Conservation (phyloP, 1,140 invertebrate species). For the Nymphalis io region DNA sequence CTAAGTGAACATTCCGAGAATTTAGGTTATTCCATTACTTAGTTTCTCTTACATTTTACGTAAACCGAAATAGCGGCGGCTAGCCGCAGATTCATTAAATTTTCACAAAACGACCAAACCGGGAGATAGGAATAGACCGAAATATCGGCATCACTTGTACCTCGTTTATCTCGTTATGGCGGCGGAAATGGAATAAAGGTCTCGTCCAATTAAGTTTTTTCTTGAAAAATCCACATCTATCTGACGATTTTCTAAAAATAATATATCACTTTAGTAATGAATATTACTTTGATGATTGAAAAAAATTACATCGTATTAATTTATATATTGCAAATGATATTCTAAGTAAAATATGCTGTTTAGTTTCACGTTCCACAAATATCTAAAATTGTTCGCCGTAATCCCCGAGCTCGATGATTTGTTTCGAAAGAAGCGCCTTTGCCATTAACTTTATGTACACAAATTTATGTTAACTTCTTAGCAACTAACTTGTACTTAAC, state of each 20-base stretch:
- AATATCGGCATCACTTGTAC: slow-evolving; percentile 1
- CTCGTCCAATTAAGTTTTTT: neutral
- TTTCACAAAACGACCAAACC: slow-evolving; percentile 20
- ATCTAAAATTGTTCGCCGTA: slow-evolving; percentile 20
- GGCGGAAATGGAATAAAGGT: neutral
- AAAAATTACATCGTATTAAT: too few relatives aligned
- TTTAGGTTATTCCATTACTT: slow-evolving; percentile 20
- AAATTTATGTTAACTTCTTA: neutral
- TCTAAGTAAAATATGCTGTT: neutral
- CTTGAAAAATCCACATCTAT: neutral
- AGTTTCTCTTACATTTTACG: slow-evolving; percentile 19
- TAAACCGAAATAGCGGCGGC: slow-evolving; percentile 8
- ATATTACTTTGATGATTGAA: neutral
- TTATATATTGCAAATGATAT: neutral
- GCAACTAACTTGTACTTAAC: neutral
- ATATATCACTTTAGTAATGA: neutral
- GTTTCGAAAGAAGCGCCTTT: slow-evolving; percentile 2
- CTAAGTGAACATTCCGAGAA: neutral
- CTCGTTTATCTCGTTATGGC: neutral
- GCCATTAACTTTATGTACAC: slow-evolving; percentile 1
- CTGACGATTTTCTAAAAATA: neutral
- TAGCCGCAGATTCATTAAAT: slow-evolving; percentile 23
- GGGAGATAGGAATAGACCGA: neutral
- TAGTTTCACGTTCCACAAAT: slow-evolving; percentile 18
- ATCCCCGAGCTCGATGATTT: slow-evolving; percentile 7